phyloP scores from a whole-genome alignment of 2,797 vertebrate genomes.

The Pterois miles region DNA sequence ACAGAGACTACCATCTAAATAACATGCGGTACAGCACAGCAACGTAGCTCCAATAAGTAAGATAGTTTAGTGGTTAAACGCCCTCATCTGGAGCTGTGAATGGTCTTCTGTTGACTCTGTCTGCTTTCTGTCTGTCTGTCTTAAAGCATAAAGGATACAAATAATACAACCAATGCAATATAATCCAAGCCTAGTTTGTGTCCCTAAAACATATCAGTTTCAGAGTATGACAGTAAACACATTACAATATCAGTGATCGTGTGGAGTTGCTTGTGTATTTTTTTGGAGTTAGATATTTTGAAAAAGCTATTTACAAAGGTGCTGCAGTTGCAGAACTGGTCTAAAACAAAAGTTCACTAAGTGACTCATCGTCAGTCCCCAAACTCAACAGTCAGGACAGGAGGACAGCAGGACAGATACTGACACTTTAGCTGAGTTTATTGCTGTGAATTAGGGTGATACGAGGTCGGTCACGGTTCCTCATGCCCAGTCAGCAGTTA shows the following conservation, averaged over 20 bases:
- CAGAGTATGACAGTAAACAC: background rate
- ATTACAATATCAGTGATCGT: background rate
- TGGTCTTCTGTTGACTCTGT: background rate
- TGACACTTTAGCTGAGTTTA: constrained; percentile 16
- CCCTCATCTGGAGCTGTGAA: background rate
- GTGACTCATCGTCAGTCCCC: background rate
- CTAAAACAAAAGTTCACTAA: background rate
- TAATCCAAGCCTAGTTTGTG: background rate
- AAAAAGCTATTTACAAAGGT: background rate
- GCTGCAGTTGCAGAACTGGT: background rate
- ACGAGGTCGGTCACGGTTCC: constrained; percentile 22
- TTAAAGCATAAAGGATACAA: background rate
- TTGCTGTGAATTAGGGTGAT: constrained; percentile 32
- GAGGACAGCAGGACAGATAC: background rate
- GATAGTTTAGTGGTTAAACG: background rate
- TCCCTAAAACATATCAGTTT: background rate
- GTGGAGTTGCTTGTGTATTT: background rate
- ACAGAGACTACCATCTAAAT: background rate
- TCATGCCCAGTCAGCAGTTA: constrained; percentile 54
- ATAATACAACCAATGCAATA: background rate
- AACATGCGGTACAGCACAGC: background rate
- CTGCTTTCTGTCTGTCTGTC: background rate
- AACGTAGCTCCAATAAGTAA: background rate
- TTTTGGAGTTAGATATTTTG: background rate
- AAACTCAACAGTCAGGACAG: background rate